phyloP scores from a whole-genome alignment of 2,113 vertebrate species.

The Elanus axillaris region DNA sequence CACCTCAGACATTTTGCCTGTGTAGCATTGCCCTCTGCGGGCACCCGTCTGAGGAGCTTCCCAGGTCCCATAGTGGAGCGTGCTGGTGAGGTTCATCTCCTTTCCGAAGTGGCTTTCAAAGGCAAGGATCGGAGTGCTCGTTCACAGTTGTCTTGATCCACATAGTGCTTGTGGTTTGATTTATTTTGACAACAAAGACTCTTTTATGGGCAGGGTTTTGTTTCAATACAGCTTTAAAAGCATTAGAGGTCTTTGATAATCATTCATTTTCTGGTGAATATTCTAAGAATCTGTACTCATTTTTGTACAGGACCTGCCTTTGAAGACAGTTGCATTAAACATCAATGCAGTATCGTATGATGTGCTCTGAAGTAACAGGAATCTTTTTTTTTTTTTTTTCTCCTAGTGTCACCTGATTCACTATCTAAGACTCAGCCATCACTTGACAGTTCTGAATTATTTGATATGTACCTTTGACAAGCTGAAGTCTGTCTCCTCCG shows the following conservation, averaged over 20 bases:
- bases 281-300: background rate
- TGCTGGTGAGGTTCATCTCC: background rate
- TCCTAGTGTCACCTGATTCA: constrained; percentile 84
- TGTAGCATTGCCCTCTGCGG: constrained; percentile 35
- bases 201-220: background rate
- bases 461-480: constrained; percentile 81
- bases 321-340: background rate
- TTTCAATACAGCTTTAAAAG: background rate
- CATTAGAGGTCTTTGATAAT: background rate
- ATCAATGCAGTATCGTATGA: accelerated
- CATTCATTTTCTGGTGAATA: background rate
- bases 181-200: background rate
- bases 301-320: background rate
- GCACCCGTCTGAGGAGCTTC: background rate
- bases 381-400: background rate
- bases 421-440: constrained; percentile 82
- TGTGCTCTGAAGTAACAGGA: background rate
- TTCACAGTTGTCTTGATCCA: background rate
- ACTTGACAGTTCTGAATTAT: constrained; percentile 79
- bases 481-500: constrained; percentile 73
- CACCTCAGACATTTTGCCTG: background rate
- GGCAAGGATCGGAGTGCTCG: background rate
- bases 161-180: background rate
- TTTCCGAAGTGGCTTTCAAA: background rate
- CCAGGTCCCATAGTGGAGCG: background rate